A percentile compares a stretch with the other conserved stretches of the same genome.
These are phyloP conservation scores for Copidosoma floridanum DNA, from an alignment of 1,140 invertebrate genomes.

Conservation along the genomic window DNA sequence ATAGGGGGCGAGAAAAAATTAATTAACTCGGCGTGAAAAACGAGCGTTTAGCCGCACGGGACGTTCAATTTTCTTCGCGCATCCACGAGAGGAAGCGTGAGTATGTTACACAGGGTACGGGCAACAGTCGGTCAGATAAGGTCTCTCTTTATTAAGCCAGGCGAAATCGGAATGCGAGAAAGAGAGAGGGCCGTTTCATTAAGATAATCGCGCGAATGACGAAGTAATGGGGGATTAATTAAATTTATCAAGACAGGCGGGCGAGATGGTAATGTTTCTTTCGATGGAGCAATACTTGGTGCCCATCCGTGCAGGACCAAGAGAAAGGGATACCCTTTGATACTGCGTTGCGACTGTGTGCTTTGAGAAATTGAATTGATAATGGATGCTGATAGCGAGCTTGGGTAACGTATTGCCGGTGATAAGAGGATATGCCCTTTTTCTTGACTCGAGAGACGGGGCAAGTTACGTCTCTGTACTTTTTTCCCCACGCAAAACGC, in stretches of 20 bases:
- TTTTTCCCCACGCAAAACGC: no score
- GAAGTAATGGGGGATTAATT: constrained; percentile 10
- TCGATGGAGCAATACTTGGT: no score
- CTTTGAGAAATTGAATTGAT: not conserved
- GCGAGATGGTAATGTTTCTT: no score
- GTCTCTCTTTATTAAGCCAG: constrained; percentile 7
- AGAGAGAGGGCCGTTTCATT: not conserved
- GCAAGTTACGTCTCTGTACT: no score
- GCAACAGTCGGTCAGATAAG: not conserved
- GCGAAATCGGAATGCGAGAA: not conserved
- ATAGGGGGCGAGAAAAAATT: not conserved
- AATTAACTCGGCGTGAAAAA: constrained; percentile 3
- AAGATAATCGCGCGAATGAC: constrained; percentile 4
- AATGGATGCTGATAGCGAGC: not conserved
- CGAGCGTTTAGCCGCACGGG: not conserved
- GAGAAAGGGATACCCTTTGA: no score
- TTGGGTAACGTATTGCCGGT: no score
- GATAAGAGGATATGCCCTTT: no score
- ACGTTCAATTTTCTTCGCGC: constrained; percentile 2
- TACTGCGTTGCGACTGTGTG: no score
- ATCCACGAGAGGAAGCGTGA: no score
- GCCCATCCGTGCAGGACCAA: no score
- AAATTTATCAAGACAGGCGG: not conserved
- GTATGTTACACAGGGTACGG: not conserved
- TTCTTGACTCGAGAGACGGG: no score